phyloP scores from a whole-genome alignment of 2,797 vertebrate genomes.

The Philypnodon macrostomus region DNA sequence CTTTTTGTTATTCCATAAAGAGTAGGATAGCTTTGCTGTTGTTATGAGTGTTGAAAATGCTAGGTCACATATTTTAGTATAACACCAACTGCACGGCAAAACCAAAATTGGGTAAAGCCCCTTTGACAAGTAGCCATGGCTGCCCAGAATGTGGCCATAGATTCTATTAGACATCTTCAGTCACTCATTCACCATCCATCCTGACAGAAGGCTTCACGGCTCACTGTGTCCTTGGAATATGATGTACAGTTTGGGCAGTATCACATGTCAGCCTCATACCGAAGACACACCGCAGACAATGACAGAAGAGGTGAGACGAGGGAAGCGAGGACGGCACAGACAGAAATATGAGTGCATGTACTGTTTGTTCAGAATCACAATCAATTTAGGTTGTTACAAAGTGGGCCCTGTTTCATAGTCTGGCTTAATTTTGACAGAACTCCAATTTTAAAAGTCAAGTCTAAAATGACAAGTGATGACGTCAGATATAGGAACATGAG shows the following conservation, averaged over 20 bases:
- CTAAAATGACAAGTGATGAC: conserved; percentile 10
- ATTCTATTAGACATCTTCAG: conserved; percentile 29
- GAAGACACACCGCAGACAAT: conserved; percentile 26
- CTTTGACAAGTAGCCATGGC: conserved; percentile 20
- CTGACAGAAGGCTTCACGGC: conserved; percentile 14
- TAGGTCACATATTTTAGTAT: too few species aligned
- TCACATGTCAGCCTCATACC: conserved; percentile 28
- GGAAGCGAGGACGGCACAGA: conserved; percentile 7
- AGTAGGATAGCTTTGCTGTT: too few species aligned
- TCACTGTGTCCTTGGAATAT: not conserved
- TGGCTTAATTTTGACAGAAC: not conserved
- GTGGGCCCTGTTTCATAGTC: not conserved
- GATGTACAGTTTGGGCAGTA: conserved; percentile 18
- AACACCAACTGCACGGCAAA: too few species aligned
- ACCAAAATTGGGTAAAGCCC: too few species aligned
- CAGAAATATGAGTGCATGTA: conserved; percentile 5
- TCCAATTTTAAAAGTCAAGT: not conserved
- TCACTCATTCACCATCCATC: conserved; percentile 26
- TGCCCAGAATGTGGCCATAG: too few species aligned
- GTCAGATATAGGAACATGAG: not conserved
- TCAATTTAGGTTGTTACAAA: conserved; percentile 4
- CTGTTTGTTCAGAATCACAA: conserved; percentile 18
- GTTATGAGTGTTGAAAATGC: too few species aligned
- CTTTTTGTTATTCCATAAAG: too few species aligned
- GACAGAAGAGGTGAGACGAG: conserved; percentile 22